Percentiles rank a stretch among this genome's conserved stretches.
Conservation (phyloP, 1,140 invertebrate genomes). For the Drosophila neocordata region DNA sequence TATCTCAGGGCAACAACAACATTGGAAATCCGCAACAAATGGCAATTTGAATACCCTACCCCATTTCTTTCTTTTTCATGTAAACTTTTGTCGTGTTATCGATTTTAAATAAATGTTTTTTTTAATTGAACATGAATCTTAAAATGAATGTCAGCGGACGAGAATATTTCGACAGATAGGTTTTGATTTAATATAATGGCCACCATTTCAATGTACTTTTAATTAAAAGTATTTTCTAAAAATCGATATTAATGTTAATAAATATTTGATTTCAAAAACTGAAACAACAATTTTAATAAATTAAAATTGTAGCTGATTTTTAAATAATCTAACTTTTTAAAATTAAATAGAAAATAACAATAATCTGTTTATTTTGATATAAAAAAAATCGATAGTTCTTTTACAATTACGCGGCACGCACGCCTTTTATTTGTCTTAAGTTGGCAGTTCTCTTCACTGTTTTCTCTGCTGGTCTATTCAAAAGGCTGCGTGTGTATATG, state of each 20-base stretch:
- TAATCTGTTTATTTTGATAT: not conserved
- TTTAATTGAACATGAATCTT: not conserved
- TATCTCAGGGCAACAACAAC: constrained; percentile 48
- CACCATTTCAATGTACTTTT: not conserved
- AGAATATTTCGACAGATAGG: not conserved
- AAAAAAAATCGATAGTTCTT: constrained; percentile 15
- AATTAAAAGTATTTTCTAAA: not conserved
- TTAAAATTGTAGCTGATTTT: not conserved
- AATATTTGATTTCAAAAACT: not conserved
- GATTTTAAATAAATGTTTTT: not conserved
- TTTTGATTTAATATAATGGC: not conserved
- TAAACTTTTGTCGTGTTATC: not conserved
- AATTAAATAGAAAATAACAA: not conserved
- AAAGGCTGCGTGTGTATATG: constrained; percentile 53
- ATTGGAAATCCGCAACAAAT: not conserved
- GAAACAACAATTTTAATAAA: not conserved
- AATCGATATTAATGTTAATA: not conserved
- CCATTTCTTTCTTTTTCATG: not conserved
- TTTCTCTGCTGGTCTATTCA: constrained; percentile 51
- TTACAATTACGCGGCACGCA: constrained; percentile 31
- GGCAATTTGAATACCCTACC: not conserved
- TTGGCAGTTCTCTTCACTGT: constrained; percentile 38
- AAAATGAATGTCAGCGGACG: not conserved
- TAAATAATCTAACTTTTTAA: not conserved
- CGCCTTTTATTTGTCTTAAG: constrained; percentile 31